A percentile compares a stretch with the other conserved stretches of the same genome.
Evolutionary conservation across 2,797 vertebrate species (phyloP).

Genomic region (Clarias fuscus): DNA sequence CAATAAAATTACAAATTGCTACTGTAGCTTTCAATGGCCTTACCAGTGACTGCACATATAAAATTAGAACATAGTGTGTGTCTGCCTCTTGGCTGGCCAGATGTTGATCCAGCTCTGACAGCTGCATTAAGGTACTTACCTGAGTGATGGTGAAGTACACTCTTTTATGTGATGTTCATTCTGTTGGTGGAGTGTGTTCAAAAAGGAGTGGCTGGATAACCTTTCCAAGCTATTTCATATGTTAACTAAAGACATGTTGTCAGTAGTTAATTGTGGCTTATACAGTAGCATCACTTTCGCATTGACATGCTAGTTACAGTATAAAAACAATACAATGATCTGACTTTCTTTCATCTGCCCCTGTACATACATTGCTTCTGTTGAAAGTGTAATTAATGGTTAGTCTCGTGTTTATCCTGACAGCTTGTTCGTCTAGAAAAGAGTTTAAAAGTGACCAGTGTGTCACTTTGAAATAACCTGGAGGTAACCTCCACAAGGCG

Average conservation of each 20-base stretch:
- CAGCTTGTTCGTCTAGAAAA: too few species aligned
- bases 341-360: too few species aligned
- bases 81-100: neutral
- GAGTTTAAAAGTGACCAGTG: too few species aligned
- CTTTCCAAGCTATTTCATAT: neutral
- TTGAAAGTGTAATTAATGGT: too few species aligned
- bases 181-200: neutral
- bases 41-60: neutral
- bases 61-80: neutral
- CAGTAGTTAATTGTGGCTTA: neutral
- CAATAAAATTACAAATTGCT: neutral
- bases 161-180: neutral
- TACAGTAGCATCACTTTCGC: too few species aligned
- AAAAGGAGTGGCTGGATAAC: neutral
- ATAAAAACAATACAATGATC: too few species aligned
- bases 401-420: too few species aligned
- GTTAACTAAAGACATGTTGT: neutral
- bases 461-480: too few species aligned
- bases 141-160: neutral
- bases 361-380: too few species aligned
- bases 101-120: neutral
- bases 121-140: neutral
- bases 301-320: too few species aligned
- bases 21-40: neutral
- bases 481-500: too few species aligned